These are phyloP conservation scores for Daktulosphaira vitifoliae DNA, from an alignment of 1,140 invertebrate species.

Conservation along the genomic window DNA sequence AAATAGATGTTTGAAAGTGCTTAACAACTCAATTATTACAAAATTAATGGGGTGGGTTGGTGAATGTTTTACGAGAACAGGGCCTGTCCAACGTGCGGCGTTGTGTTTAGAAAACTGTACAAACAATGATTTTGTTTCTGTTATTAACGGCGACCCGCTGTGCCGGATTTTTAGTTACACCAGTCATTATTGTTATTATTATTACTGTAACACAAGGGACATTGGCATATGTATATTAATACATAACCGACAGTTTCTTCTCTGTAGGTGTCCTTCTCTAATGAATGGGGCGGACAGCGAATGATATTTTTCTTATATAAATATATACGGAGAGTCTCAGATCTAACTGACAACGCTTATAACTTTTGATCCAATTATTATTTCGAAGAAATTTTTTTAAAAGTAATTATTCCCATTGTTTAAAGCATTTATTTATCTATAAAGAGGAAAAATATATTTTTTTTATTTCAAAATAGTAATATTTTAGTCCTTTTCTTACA, in stretches of 20 bases:
- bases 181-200: slow-evolving; percentile 19
- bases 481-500: too few relatives aligned
- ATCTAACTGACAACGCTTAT: too few relatives aligned
- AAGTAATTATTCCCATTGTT: too few relatives aligned
- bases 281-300: slow-evolving; percentile 5
- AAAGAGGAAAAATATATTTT: too few relatives aligned
- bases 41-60: slow-evolving; percentile 2
- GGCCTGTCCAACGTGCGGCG: neutral
- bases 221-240: neutral
- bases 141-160: slow-evolving; percentile 28
- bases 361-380: too few relatives aligned
- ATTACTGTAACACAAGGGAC: neutral
- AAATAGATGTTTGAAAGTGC: too few relatives aligned
- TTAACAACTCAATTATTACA: neutral
- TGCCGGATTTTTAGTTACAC: slow-evolving; percentile 27
- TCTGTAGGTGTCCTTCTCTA: slow-evolving; percentile 21
- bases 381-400: too few relatives aligned
- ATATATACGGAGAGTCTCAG: too few relatives aligned
- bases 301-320: too few relatives aligned
- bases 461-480: too few relatives aligned
- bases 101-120: neutral
- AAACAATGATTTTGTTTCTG: slow-evolving; percentile 32
- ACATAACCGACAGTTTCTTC: slow-evolving; percentile 6
- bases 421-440: too few relatives aligned
- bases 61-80: neutral